Conservation (phyloP, 2,113 vertebrate species). For the Phaethon lepturus region DNA sequence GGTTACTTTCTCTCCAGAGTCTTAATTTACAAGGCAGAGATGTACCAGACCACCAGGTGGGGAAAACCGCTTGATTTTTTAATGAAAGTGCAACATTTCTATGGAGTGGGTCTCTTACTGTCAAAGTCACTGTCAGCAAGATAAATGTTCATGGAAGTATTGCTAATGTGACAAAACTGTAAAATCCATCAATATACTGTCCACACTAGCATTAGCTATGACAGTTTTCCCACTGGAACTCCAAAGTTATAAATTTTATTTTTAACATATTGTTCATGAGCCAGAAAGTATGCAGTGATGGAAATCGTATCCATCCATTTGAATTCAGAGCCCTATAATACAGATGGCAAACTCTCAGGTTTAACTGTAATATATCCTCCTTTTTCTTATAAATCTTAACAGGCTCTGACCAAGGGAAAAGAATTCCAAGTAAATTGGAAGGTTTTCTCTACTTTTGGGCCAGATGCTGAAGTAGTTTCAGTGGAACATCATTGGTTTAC, state of each 20-base stretch:
- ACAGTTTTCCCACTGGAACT: not conserved
- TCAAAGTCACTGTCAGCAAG: constrained; percentile 19
- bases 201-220: not conserved
- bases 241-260: not conserved
- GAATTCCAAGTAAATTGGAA: not conserved
- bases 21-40: constrained; percentile 10
- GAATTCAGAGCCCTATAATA: not conserved
- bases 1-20: not conserved
- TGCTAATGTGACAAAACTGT: constrained; percentile 29
- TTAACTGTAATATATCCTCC: not conserved
- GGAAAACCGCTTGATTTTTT: constrained; percentile 1
- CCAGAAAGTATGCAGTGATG: not conserved
- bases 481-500: not conserved
- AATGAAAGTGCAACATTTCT: constrained; percentile 7
- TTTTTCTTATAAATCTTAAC: not conserved
- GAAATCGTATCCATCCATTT: not conserved
- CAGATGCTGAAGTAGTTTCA: not conserved
- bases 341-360: not conserved
- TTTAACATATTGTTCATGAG: not conserved
- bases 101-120: not conserved
- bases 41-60: not conserved
- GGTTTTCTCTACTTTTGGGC: not conserved
- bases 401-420: not conserved
- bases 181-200: constrained; percentile 16
- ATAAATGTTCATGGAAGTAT: not conserved